A percentile compares a stretch with the other conserved stretches of the same genome.
Conservation (phyloP, 2,797 vertebrate species). For the Oreochromis mossambicus region DNA sequence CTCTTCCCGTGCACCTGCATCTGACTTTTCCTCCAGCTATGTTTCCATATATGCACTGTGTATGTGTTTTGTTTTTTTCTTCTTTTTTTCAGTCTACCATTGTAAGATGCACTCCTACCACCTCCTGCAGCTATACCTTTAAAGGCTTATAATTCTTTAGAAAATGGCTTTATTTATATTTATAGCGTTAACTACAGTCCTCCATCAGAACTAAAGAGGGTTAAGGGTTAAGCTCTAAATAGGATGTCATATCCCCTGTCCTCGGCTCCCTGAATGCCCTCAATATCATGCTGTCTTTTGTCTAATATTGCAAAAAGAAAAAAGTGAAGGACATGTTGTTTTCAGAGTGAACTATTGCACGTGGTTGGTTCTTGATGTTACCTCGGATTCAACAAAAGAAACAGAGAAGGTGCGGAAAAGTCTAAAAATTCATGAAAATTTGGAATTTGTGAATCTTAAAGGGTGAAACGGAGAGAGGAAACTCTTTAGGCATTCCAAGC, state of each 20-base stretch:
- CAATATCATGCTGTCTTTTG: background rate
- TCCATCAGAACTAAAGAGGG: background rate
- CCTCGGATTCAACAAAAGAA: background rate
- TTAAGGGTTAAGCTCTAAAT: background rate
- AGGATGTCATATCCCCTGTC: background rate
- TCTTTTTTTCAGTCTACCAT: background rate
- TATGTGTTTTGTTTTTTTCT: background rate
- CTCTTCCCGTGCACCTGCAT: background rate
- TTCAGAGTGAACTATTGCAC: background rate
- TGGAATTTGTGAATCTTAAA: background rate
- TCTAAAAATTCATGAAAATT: background rate
- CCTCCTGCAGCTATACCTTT: background rate
- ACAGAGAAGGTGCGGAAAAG: background rate
- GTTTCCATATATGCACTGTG: background rate
- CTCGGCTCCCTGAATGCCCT: background rate
- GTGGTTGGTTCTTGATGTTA: background rate
- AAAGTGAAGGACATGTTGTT: background rate
- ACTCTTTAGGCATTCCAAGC: conserved; percentile 9
- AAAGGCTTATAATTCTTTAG: background rate
- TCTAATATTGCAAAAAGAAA: background rate
- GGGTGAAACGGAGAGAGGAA: background rate
- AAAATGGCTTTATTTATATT: conserved; percentile 1
- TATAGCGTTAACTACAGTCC: background rate
- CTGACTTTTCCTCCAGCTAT: conserved; percentile 7
- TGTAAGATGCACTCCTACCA: background rate